phyloP scores from a whole-genome alignment of 1,140 invertebrate species.

The Drosophila ohnishii region DNA sequence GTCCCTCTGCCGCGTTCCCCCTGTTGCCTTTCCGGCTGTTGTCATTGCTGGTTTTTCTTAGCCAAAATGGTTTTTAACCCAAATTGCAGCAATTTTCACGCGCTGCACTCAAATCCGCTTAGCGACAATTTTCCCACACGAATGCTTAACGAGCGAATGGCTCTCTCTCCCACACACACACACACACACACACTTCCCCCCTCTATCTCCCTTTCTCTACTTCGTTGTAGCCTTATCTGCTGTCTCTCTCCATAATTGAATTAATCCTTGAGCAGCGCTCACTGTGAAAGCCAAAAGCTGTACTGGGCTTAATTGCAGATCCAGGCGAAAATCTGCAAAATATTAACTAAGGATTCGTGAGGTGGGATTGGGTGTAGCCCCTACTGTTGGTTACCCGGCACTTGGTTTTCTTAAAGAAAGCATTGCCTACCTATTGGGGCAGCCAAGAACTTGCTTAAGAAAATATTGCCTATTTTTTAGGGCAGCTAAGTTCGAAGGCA shows the following conservation, averaged over 20 bases:
- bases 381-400: background rate
- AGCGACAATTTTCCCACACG: constrained; percentile 33
- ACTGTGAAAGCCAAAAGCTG: constrained; percentile 11
- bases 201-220: too few species aligned
- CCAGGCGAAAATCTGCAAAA: constrained; percentile 22
- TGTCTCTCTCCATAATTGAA: constrained; percentile 23
- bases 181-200: too few species aligned
- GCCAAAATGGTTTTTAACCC: constrained; percentile 73
- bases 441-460: too few species aligned
- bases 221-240: background rate
- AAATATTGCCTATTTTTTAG: too few species aligned
- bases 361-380: background rate
- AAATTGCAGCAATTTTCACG: constrained; percentile 65
- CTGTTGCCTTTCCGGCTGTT: constrained; percentile 4
- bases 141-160: constrained; percentile 21
- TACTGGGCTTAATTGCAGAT: constrained; percentile 3
- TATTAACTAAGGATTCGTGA: constrained; percentile 23
- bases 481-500: background rate
- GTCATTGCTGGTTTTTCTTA: constrained; percentile 40
- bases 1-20: too few species aligned
- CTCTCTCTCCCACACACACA: background rate
- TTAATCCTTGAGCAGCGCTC: constrained; percentile 25
- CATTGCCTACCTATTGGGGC: background rate
- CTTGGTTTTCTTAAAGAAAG: background rate
- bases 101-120: constrained; percentile 64